Conservation (phyloP, 2,888 invertebrate species). For the Ditylenchus weischeri region DNA sequence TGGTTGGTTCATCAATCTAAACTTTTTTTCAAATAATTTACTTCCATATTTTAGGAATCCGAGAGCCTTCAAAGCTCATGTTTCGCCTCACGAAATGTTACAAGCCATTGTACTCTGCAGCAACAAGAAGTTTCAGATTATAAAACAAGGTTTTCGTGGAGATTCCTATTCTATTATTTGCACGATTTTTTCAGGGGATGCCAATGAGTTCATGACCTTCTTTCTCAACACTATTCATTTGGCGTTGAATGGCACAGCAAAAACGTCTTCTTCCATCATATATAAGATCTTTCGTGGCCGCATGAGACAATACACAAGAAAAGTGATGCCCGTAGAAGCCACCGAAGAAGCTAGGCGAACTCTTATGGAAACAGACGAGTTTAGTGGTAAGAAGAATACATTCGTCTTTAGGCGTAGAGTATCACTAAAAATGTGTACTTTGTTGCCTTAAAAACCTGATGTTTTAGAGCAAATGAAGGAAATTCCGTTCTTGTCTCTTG, state of each 20-base stretch:
- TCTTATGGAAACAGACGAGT: slow-evolving; percentile 47
- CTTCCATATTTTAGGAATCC: slow-evolving; percentile 68
- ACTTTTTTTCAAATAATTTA: too few species aligned
- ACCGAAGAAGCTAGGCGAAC: slow-evolving; percentile 44
- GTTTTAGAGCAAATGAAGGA: slow-evolving; percentile 75
- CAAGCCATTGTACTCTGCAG: slow-evolving; percentile 79
- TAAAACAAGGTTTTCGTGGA: slow-evolving; percentile 75
- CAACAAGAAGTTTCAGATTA: slow-evolving; percentile 99
- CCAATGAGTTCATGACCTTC: slow-evolving; percentile 96
- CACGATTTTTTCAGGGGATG: slow-evolving; percentile 72
- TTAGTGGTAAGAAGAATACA: slow-evolving; percentile 36
- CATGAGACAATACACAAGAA: slow-evolving; percentile 71
- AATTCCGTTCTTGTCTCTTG: slow-evolving; percentile 89
- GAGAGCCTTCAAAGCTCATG: slow-evolving; percentile 96
- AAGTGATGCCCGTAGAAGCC: slow-evolving; percentile 83
- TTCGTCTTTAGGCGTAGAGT: slow-evolving; percentile 4
- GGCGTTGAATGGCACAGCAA: slow-evolving; percentile 85
- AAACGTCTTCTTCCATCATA: slow-evolving; percentile 68
- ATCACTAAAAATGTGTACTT: too few species aligned
- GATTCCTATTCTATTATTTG: neutral
- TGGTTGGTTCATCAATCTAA: slow-evolving; percentile 66
- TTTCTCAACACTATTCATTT: slow-evolving; percentile 91
- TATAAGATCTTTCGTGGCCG: slow-evolving; percentile 80
- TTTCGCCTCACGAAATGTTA: slow-evolving; percentile 99
- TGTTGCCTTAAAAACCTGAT: too few species aligned